Percentiles rank a stretch among this genome's conserved stretches.
phyloP scores from a whole-genome alignment of 2,888 invertebrate species.

The Caenorhabditis macrosperma region DNA sequence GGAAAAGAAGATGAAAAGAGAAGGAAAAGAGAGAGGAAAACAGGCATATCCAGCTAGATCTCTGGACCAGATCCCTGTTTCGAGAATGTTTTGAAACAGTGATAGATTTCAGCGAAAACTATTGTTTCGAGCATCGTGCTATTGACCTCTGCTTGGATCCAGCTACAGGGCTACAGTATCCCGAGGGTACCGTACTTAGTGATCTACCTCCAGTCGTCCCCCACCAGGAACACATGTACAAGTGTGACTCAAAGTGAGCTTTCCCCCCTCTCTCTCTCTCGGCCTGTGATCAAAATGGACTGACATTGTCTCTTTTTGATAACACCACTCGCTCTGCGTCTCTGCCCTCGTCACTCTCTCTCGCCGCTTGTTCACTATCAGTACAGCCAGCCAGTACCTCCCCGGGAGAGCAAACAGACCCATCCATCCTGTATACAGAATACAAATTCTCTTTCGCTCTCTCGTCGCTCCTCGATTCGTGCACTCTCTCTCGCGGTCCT shows the following conservation, averaged over 20 bases:
- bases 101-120: no score
- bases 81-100: no score
- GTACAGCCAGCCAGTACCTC: slow-evolving; percentile 8
- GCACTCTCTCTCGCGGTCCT: slow-evolving; percentile 14
- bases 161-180: no score
- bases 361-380: slow-evolving; percentile 35
- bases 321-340: slow-evolving; percentile 14
- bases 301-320: slow-evolving; percentile 14
- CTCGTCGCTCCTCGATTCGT: slow-evolving; percentile 14
- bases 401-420: slow-evolving; percentile 33
- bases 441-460: slow-evolving; percentile 27
- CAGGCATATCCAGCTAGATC: no score
- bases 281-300: slow-evolving; percentile 6
- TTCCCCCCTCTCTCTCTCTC: slow-evolving; percentile 6
- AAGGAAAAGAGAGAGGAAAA: no score
- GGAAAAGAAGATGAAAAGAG: no score
- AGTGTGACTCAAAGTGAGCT: slow-evolving; percentile 23
- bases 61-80: no score
- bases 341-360: neutral
- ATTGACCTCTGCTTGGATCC: no score
- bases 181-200: no score
- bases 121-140: no score
- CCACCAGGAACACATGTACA: no score
- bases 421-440: slow-evolving; percentile 32
- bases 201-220: no score